Evolutionary conservation across 2,888 invertebrate genomes (phyloP), one percentile per base, ranked within the genome.

Genomic region (Lasioglossum lativentre): DNA sequence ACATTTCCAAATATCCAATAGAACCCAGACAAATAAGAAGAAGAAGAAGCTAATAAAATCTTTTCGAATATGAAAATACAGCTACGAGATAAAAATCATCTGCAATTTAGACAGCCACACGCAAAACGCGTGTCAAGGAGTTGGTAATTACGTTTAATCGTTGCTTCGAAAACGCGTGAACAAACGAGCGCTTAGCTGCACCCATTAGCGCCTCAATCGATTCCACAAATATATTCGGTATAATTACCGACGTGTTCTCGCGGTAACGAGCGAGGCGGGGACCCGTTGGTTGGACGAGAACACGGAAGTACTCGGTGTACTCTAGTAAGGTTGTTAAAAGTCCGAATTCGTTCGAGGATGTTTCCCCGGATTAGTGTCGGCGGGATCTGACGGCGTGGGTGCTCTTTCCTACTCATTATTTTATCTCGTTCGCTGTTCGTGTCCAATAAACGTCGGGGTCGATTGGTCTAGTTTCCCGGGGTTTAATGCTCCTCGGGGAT

Each of bases 401-500:
- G 52, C 59, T 3, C 2, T 19, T 34, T 8, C 16, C 66, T 66
- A 66, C 66, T 66, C 66, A 66, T 66, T 66, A 66, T 66, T 66
- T 66, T 30, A 63, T 63, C 63, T 30, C 30, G 63, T 68, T 38
- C 38, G 38, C 23, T 38, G 68, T 38, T 68, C 68, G 68, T 23
- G 68, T 68, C 68, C 68, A 68, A 68, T 38, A 38, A 68, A 68
- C 38, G 66, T 68, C 34, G 38, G 34, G 34, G 34, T 68, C 66
- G 34, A 68, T 68, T 23, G 30, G 30, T 23, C 52, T 19, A n/a
- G 19, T 42, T 45, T 42, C 42, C 10, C 59, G n/a, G 27, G 68
- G 2, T n/a, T 68, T 75, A 76, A 76, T 47, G 19, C 38, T 42
- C 12, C 10, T 75, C 75, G 75, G 38, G 63, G 34, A 74, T 74